These are phyloP conservation scores for Gymnobelideus leadbeateri DNA, from an alignment of 2,113 vertebrate genomes.

Conservation along the genomic window DNA sequence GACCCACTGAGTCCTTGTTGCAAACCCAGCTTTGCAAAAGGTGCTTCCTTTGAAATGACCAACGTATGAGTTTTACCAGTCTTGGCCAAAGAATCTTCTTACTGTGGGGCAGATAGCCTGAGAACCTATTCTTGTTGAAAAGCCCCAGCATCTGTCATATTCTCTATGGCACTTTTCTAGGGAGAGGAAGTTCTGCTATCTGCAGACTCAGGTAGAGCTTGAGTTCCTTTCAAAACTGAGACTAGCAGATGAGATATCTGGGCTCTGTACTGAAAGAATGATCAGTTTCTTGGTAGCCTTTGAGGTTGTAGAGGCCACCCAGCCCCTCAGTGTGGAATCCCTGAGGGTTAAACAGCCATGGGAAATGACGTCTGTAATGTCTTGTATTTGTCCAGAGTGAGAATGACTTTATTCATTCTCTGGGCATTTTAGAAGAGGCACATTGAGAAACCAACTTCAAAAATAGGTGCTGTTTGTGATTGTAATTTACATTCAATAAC, in stretches of 20 bases:
- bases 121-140: neutral
- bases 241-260: neutral
- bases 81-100: neutral
- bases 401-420: neutral
- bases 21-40: neutral
- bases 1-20: neutral
- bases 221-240: constrained; percentile 16
- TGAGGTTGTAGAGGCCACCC: neutral
- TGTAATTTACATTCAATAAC: neutral
- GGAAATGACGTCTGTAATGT: neutral
- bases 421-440: neutral
- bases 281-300: constrained; percentile 13
- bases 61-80: neutral
- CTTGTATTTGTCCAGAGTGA: neutral
- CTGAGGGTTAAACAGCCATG: neutral
- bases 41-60: neutral
- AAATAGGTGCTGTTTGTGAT: neutral
- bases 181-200: neutral
- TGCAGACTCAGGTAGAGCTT: neutral
- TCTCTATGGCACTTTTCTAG: neutral
- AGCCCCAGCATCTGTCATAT: neutral
- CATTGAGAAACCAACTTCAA: neutral
- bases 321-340: neutral
- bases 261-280: neutral
- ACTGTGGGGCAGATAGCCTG: neutral